Conservation (phyloP, 1,140 invertebrate species). For the Zaprionus davidi region DNA sequence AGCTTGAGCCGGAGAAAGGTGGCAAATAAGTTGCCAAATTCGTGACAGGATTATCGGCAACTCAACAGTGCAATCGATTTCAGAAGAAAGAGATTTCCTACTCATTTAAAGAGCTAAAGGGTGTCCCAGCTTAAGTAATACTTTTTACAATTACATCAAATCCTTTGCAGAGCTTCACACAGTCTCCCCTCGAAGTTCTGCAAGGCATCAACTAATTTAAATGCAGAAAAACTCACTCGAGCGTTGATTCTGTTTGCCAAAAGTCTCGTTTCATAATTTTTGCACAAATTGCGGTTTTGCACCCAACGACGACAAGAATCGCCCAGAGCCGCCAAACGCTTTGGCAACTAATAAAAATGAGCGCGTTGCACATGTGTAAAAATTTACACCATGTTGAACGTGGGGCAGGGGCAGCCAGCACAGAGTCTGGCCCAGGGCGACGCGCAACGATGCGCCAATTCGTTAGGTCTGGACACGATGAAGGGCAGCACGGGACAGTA, state of each 20-base stretch:
- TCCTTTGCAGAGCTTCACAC: conserved; percentile 5
- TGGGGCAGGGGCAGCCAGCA: not conserved
- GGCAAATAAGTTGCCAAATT: conserved; percentile 23
- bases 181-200: conserved; percentile 9
- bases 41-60: conserved; percentile 33
- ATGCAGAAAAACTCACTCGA: conserved; percentile 72
- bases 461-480: conserved; percentile 57
- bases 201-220: conserved; percentile 65
- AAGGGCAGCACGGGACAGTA: too few species aligned
- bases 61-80: conserved; percentile 17
- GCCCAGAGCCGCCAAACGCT: conserved; percentile 36
- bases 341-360: conserved; percentile 53
- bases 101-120: not conserved
- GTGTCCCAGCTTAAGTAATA: not conserved
- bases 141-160: conserved; percentile 39
- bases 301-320: conserved; percentile 4
- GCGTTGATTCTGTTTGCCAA: conserved; percentile 76
- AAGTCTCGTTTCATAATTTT: conserved; percentile 81
- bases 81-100: not conserved
- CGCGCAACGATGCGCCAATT: conserved; percentile 53
- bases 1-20: conserved; percentile 14
- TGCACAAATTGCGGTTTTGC: conserved; percentile 79
- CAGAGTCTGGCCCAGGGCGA: conserved; percentile 28
- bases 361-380: conserved; percentile 73
- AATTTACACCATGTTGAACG: conserved; percentile 63